Percentiles rank a stretch among this genome's conserved stretches.
Conservation (phyloP, 2,113 vertebrate species). For the Poecile atricapillus region DNA sequence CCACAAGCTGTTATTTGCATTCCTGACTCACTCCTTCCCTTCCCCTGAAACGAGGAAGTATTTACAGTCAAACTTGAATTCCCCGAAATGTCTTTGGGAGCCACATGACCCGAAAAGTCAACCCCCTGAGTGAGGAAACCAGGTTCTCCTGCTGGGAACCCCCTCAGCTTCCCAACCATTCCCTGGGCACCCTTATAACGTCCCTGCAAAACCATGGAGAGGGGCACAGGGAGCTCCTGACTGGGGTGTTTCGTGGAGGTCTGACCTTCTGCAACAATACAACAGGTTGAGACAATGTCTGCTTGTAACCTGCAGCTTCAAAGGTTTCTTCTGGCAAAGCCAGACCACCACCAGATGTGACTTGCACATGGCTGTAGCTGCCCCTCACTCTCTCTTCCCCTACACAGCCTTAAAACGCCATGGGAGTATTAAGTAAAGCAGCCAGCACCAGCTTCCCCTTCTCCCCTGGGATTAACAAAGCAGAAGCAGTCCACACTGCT, state of each 20-base stretch:
- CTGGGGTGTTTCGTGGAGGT: accelerated
- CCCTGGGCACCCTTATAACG: accelerated
- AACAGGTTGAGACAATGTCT: background rate
- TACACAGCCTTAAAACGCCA: background rate
- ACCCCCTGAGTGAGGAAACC: background rate
- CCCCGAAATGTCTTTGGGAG: background rate
- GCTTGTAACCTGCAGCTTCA: background rate
- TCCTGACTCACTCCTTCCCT: constrained; percentile 37
- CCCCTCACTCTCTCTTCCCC: background rate
- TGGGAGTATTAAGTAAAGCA: background rate
- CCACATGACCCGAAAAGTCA: background rate
- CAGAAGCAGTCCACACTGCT: background rate
- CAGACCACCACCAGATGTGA: background rate
- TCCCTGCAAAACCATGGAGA: background rate
- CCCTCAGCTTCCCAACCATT: background rate
- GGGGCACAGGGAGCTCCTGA: background rate
- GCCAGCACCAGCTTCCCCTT: background rate
- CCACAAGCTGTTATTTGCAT: background rate
- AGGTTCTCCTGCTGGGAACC: background rate
- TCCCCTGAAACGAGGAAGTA: background rate
- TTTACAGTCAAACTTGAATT: background rate
- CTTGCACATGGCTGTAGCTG: accelerated
- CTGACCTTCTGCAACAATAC: background rate
- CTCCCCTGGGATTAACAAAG: background rate
- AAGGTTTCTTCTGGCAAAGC: background rate